Conservation (phyloP, 1,140 invertebrate genomes). For the Ceratina calcarata region DNA sequence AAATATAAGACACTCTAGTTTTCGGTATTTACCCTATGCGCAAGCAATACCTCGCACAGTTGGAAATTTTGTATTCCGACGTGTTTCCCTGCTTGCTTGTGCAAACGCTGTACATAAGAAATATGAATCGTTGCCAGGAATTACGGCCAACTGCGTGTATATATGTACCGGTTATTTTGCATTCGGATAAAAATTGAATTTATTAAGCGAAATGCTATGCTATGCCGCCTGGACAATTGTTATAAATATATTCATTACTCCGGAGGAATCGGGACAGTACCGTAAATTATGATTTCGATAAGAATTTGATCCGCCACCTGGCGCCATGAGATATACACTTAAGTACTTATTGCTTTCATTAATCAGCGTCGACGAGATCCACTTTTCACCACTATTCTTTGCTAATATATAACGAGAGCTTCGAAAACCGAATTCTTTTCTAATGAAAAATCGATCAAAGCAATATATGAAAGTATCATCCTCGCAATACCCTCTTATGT, state of each 20-base stretch:
- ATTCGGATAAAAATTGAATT: slow-evolving; percentile 26
- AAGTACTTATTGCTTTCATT: slow-evolving; percentile 3
- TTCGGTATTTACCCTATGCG: neutral
- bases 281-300: neutral
- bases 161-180: slow-evolving; percentile 5
- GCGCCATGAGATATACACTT: neutral
- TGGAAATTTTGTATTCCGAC: slow-evolving; percentile 32
- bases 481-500: too few relatives aligned
- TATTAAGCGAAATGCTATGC: neutral
- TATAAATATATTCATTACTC: neutral
- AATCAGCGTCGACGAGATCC: neutral
- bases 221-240: neutral
- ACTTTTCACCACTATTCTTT: neutral
- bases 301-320: neutral
- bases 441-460: neutral
- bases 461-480: too few relatives aligned
- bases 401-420: neutral
- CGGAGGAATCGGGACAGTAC: neutral
- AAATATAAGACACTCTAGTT: neutral
- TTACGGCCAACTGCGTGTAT: slow-evolving; percentile 7
- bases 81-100: neutral
- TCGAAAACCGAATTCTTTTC: neutral
- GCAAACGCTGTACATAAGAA: slow-evolving; percentile 27
- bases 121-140: slow-evolving; percentile 35
- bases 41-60: slow-evolving; percentile 5